Evolutionary conservation across 2,797 vertebrate species (phyloP).

Genomic region (Vultur gryphus): DNA sequence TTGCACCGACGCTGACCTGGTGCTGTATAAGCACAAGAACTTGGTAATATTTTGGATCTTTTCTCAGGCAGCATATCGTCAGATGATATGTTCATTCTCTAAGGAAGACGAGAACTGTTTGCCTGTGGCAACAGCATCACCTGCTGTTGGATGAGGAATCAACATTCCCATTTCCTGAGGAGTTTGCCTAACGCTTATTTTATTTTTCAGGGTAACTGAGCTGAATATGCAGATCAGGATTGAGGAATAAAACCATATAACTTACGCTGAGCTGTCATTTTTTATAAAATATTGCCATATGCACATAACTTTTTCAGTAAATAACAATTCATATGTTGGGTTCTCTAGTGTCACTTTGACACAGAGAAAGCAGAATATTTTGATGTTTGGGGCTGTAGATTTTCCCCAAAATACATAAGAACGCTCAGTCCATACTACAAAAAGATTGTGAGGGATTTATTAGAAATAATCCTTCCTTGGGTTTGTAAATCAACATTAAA

Average conservation of each 20-base stretch:
- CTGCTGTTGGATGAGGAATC: background rate
- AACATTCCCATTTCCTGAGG: background rate
- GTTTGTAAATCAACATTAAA: background rate
- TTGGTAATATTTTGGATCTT: background rate
- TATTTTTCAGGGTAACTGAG: background rate
- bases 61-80: background rate
- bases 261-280: background rate
- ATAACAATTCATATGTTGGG: background rate
- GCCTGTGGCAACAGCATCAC: slow-evolving; percentile 10
- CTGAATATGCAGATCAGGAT: background rate
- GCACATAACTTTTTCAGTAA: background rate
- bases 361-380: background rate
- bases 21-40: background rate
- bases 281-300: background rate
- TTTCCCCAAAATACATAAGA: background rate
- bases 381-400: background rate
- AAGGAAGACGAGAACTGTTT: background rate
- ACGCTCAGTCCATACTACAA: background rate
- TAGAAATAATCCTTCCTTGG: background rate
- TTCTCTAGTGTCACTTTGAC: background rate
- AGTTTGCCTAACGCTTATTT: background rate
- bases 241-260: background rate
- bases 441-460: background rate
- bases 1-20: background rate
- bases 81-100: background rate